Conservation (phyloP, 1,140 invertebrate species). For the Saccostrea glomerata region DNA sequence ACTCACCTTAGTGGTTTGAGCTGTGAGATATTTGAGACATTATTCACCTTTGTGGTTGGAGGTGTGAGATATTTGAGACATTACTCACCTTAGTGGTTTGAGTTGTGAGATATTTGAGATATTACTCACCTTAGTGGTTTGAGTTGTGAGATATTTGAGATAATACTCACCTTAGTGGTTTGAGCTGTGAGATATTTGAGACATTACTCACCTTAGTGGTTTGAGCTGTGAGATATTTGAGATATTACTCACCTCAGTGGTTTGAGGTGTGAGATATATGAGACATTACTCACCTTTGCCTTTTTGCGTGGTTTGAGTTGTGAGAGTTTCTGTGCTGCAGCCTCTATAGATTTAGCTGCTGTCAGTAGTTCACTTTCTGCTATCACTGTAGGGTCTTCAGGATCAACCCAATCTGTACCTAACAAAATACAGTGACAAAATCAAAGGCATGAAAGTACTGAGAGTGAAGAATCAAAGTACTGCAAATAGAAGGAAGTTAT, state of each 20-base stretch:
- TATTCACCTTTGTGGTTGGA: too few species aligned
- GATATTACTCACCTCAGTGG: too few species aligned
- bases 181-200: too few species aligned
- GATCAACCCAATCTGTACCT: slow-evolving; percentile 95
- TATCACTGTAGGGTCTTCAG: slow-evolving; percentile 97
- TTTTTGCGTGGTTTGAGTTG: slow-evolving; percentile 88
- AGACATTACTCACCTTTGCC: too few species aligned
- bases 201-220: too few species aligned
- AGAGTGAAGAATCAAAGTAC: not conserved
- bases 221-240: too few species aligned
- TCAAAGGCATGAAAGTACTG: slow-evolving; percentile 43
- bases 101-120: not conserved
- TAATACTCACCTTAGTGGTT: not conserved
- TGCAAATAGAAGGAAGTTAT: slow-evolving; percentile 1
- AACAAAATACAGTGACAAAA: slow-evolving; percentile 40
- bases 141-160: not conserved
- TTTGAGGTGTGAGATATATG: too few species aligned
- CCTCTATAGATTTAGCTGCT: slow-evolving; percentile 98
- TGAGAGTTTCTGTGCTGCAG: slow-evolving; percentile 96
- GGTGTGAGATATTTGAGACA: too few species aligned
- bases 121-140: not conserved
- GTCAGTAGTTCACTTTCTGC: slow-evolving; percentile 99
- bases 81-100: not conserved
- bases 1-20: too few species aligned
- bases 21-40: too few species aligned